Conservation (phyloP, 2,888 invertebrate genomes). For the Xestia xanthographa region DNA sequence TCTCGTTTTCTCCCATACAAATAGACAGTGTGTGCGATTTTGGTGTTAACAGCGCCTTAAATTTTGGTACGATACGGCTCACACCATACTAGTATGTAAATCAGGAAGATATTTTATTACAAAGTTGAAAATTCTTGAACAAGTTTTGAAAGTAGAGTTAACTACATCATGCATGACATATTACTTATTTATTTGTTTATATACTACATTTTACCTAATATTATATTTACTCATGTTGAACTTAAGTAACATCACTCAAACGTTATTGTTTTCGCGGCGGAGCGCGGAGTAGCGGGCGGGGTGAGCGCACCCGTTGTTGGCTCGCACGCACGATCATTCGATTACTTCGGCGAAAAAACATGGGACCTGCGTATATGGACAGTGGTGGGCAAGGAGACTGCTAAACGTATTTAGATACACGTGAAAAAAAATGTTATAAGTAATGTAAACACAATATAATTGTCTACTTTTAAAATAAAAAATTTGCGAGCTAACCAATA, state of each 20-base stretch:
- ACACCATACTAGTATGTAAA: background rate
- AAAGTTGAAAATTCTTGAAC: background rate
- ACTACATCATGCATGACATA: background rate
- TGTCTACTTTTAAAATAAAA: background rate
- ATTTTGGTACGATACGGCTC: background rate
- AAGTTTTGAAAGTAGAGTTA: background rate
- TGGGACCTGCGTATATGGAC: slow-evolving; percentile 56
- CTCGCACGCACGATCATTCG: slow-evolving; percentile 64
- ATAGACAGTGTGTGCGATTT: no score
- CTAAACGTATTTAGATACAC: background rate
- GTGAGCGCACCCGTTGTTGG: slow-evolving; percentile 62
- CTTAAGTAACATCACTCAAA: slow-evolving; percentile 27
- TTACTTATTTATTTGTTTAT: background rate
- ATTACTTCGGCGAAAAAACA: slow-evolving; percentile 66
- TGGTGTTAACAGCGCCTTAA: no score
- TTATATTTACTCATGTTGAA: slow-evolving; percentile 18
- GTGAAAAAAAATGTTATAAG: background rate
- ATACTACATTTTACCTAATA: background rate
- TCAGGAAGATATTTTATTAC: background rate
- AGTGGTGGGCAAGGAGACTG: slow-evolving; percentile 49
- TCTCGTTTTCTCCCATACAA: no score
- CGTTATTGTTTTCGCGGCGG: slow-evolving; percentile 47
- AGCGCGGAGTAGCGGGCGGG: slow-evolving; percentile 21
- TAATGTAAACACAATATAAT: background rate
- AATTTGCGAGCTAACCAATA: background rate